Base-by-base conservation (phyloP, 2,113 vertebrate species). In the Oryzias javanicus region DNA sequence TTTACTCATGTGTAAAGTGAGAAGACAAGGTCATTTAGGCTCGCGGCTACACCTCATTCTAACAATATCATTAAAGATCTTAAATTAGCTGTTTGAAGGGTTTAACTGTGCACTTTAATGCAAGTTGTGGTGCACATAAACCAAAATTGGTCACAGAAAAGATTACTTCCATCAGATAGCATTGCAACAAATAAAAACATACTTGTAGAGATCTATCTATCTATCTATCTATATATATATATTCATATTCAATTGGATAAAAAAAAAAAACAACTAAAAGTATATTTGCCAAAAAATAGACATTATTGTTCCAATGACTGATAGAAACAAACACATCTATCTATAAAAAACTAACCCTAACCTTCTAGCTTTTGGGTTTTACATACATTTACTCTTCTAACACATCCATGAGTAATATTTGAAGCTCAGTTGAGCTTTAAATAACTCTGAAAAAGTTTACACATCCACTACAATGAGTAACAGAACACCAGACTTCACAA, bases 101-200 rank as follows among this genome's bases (percentile, higher is more conserved):
- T 35, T 12, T 8, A 10, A 12, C 3, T 12, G 10, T 3, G 35
- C 6, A 5, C 44, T 42, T 53, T 15, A 63, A 24, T 55, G 16
- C 1, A 5, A 42, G 18, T 76, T 55, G 56, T 1, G 59, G 61
- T 56, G 14, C 54, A 46, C 7, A 7, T 42, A 64, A 72, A 49
- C n/a, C 72, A 64, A 63, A 49, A 18, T 24, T 8, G 8, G 29
- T 35, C 48, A 46, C 55, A 67, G 76, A 66, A 76, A 55, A 62
- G 42, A 42, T 18, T 17, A 51, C 46, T 18, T 0, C 44, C 55
- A 53, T 63, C 48, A 74, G 50, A 80, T 49, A 47, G 29, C 66
- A 51, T 12, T 19, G 29, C 48, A 75, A 40, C 16, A 18, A 19
- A 14, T 19, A 1, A 17, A 59, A 60, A 8, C 6, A 35, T 4